These are phyloP conservation scores for cattle (Bos taurus) DNA, from an alignment of 2,113 vertebrate species.

Conservation along the genomic window ARS-UCD2.0 NC_037343.1:60265501-60266000, in stretches of 20 bases:
- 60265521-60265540: background rate
- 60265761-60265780: background rate
- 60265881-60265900: background rate
- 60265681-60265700: background rate
- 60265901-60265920: background rate
- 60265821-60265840: background rate
- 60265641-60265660: background rate
- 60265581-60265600: slow-evolving; percentile 97
- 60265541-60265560: slow-evolving; percentile 48
- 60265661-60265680: background rate
- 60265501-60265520: background rate
- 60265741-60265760: background rate
- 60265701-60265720: background rate
- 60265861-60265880: background rate
- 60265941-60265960: background rate
- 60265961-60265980: background rate
- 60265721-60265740: background rate
- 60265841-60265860: background rate
- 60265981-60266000: background rate
- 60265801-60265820: background rate
- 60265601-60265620: slow-evolving; percentile 99
- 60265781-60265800: background rate
- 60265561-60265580: slow-evolving; percentile 98
- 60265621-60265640: slow-evolving; percentile 78
- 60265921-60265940: background rate